Percentiles rank a stretch among this genome's conserved stretches.
Conservation (phyloP, 2,113 vertebrate species). For the Gnathochromis pfefferi region DNA sequence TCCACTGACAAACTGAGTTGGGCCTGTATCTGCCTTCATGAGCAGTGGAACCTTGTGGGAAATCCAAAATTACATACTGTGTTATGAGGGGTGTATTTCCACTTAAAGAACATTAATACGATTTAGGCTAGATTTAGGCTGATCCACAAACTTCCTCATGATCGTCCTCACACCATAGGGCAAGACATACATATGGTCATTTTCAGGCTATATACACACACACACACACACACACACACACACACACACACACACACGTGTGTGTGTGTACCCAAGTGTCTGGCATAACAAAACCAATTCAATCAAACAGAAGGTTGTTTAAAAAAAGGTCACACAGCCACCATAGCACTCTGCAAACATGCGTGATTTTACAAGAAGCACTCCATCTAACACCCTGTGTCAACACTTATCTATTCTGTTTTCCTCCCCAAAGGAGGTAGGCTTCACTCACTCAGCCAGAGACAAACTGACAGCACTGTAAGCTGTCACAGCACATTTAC, state of each 20-base stretch:
- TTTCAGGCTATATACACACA: fast-evolving
- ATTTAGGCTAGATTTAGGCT: neutral
- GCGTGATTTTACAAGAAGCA: neutral
- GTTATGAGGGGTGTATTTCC: neutral
- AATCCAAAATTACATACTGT: neutral
- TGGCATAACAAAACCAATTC: neutral
- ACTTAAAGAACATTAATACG: neutral
- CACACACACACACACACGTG: fast-evolving
- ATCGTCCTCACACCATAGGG: neutral
- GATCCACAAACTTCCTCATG: neutral
- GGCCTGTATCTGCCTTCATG: neutral
- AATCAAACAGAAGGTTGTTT: neutral
- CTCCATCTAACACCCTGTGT: conserved; percentile 22
- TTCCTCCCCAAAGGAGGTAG: conserved; percentile 15
- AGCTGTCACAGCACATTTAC: conserved; percentile 43
- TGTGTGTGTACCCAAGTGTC: neutral
- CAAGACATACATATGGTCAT: neutral
- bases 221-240: fast-evolving
- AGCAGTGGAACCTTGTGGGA: neutral
- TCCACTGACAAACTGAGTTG: neutral
- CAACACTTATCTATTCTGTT: conserved; percentile 41
- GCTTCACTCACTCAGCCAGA: conserved; percentile 18
- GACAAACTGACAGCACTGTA: conserved; percentile 19
- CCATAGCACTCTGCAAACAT: neutral
- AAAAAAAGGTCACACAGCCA: conserved; percentile 10